phyloP scores from a whole-genome alignment of 1,140 invertebrate species.

The Hormaphis cornu region DNA sequence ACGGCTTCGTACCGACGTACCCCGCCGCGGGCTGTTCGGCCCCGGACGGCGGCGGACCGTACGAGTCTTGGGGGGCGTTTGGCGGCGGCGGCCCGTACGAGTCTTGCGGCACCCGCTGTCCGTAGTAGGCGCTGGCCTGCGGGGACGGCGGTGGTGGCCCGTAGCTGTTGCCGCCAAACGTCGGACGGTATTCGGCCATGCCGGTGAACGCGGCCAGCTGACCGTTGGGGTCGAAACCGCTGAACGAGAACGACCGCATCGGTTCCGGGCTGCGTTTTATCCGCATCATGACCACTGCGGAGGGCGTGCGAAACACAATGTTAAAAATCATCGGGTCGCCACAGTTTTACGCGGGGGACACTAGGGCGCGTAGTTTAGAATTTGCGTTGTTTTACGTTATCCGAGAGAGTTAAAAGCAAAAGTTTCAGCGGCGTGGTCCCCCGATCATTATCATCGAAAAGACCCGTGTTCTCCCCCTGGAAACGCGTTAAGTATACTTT shows the following conservation, averaged over 20 bases:
- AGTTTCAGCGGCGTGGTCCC: too few relatives aligned
- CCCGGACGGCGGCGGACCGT: slow-evolving; percentile 5
- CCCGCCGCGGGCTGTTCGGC: background rate
- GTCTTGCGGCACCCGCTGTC: background rate
- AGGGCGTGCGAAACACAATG: background rate
- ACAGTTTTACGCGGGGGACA: too few relatives aligned
- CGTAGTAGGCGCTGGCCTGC: background rate
- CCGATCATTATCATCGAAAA: too few relatives aligned
- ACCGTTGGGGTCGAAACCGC: slow-evolving; percentile 36
- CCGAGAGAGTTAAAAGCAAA: too few relatives aligned
- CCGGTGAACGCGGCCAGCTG: slow-evolving; percentile 36
- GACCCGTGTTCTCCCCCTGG: too few relatives aligned
- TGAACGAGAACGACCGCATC: slow-evolving; percentile 36
- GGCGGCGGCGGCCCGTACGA: background rate
- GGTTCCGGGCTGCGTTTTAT: slow-evolving; percentile 30
- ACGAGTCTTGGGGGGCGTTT: background rate
- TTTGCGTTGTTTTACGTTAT: too few relatives aligned
- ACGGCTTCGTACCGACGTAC: too few relatives aligned
- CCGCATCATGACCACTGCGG: slow-evolving; percentile 16
- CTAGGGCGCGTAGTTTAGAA: too few relatives aligned
- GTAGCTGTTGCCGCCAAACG: slow-evolving; percentile 10
- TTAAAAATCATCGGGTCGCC: background rate
- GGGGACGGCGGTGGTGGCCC: slow-evolving; percentile 11
- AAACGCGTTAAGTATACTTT: too few relatives aligned
- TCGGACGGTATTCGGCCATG: slow-evolving; percentile 23